A percentile compares a stretch with the other conserved stretches of the same genome.
phyloP scores from a whole-genome alignment of 2,888 invertebrate species.

The Lasioglossum leucozonium region DNA sequence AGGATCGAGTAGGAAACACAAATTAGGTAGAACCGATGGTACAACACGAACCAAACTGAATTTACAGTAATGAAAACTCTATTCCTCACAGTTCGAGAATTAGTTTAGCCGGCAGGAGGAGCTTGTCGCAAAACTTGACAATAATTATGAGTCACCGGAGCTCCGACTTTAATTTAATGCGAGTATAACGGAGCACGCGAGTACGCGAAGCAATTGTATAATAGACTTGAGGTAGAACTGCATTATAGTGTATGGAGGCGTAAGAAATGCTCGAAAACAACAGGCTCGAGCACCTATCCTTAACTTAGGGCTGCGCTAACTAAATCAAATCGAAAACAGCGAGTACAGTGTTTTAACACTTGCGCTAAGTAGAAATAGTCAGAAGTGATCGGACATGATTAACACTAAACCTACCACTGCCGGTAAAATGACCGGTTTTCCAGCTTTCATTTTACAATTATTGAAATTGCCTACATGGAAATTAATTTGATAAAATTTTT shows the following conservation, averaged over 20 bases:
- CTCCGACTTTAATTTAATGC: slow-evolving; percentile 1
- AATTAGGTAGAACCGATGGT: background rate
- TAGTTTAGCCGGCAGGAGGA: background rate
- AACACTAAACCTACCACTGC: too few relatives aligned
- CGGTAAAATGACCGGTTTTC: too few relatives aligned
- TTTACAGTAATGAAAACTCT: background rate
- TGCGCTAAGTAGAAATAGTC: background rate
- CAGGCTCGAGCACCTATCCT: background rate
- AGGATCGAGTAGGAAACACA: background rate
- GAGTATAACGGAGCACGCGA: background rate
- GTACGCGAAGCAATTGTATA: background rate
- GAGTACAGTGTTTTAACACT: background rate
- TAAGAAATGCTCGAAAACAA: slow-evolving; percentile 3
- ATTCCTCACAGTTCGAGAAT: background rate
- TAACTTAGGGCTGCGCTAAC: background rate
- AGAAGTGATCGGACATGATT: background rate
- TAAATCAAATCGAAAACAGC: background rate
- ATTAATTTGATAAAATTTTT: too few relatives aligned
- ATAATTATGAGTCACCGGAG: background rate
- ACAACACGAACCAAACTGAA: background rate
- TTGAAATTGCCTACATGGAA: too few relatives aligned
- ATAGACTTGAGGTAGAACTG: background rate
- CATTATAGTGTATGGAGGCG: background rate
- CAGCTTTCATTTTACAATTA: too few relatives aligned
- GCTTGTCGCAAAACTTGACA: background rate